A percentile compares a stretch with the other conserved stretches of the same genome.
These are phyloP conservation scores for Drosophila nasuta DNA, from an alignment of 1,140 invertebrate species.

Conservation along the genomic window DNA sequence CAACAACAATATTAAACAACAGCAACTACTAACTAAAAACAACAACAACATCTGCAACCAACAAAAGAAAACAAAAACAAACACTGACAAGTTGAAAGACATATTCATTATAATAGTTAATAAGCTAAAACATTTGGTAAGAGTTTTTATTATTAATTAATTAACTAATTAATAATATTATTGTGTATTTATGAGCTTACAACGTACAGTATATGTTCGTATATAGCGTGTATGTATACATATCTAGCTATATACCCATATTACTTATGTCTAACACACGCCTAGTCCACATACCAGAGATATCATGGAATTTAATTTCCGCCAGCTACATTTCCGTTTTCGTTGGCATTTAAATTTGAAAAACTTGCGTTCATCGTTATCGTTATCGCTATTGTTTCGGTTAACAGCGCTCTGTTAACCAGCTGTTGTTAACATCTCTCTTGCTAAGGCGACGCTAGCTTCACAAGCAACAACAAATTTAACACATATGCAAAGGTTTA, in stretches of 20 bases:
- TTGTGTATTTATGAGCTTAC: conserved; percentile 78
- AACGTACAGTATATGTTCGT: conserved; percentile 52
- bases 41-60: conserved; percentile 21
- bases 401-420: neutral
- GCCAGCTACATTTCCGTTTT: conserved; percentile 50
- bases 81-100: conserved; percentile 68
- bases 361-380: neutral
- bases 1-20: conserved; percentile 13
- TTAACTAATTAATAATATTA: conserved; percentile 64
- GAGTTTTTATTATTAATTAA: conserved; percentile 73
- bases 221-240: conserved; percentile 40
- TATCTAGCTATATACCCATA: conserved; percentile 46
- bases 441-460: conserved; percentile 35
- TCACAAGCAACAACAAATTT: neutral
- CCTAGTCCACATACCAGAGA: conserved; percentile 15
- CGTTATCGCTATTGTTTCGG: conserved; percentile 31
- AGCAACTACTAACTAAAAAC: conserved; percentile 12
- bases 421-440: conserved; percentile 14
- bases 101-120: conserved; percentile 70
- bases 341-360: neutral
- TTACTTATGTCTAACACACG: conserved; percentile 45
- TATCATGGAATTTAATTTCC: conserved; percentile 27
- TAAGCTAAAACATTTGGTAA: conserved; percentile 59
- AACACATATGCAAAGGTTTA: conserved; percentile 41
- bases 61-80: conserved; percentile 13